Conservation (phyloP, 2,113 vertebrate species). For the Pogona vitticeps region DNA sequence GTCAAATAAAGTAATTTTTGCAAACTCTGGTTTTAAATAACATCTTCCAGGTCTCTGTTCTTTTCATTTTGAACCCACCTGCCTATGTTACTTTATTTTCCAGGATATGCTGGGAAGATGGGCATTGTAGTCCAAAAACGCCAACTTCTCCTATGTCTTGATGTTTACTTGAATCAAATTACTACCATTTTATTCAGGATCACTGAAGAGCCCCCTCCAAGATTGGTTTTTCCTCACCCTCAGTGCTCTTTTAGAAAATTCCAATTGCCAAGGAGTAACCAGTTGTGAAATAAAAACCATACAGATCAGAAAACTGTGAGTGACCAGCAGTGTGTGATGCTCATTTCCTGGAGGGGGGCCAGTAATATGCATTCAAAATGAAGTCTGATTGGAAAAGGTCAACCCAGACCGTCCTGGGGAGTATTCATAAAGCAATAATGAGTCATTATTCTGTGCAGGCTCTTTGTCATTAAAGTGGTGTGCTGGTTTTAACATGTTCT, state of each 20-base stretch:
- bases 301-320: constrained; percentile 19
- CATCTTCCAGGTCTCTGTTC: no score
- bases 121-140: no score
- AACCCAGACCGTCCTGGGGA: constrained; percentile 51
- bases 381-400: constrained; percentile 69
- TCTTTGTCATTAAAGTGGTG: constrained; percentile 49
- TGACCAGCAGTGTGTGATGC: constrained; percentile 35
- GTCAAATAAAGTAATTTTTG: no score
- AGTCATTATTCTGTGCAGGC: constrained; percentile 56
- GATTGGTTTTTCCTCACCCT: not conserved
- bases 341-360: constrained; percentile 59
- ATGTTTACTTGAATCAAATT: no score
- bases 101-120: no score
- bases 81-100: not conserved
- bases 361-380: constrained; percentile 64
- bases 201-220: not conserved
- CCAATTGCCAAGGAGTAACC: constrained; percentile 10
- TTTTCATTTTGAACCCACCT: not conserved
- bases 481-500: constrained; percentile 56
- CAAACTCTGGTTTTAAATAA: no score
- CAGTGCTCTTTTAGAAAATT: not conserved
- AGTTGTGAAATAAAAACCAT: not conserved
- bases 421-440: constrained; percentile 61
- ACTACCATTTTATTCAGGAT: constrained; percentile 25
- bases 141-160: no score